Evolutionary conservation across 2,888 invertebrate species (phyloP), one percentile per base, ranked within the genome.

Genomic region (Latheticus oryzae): DNA sequence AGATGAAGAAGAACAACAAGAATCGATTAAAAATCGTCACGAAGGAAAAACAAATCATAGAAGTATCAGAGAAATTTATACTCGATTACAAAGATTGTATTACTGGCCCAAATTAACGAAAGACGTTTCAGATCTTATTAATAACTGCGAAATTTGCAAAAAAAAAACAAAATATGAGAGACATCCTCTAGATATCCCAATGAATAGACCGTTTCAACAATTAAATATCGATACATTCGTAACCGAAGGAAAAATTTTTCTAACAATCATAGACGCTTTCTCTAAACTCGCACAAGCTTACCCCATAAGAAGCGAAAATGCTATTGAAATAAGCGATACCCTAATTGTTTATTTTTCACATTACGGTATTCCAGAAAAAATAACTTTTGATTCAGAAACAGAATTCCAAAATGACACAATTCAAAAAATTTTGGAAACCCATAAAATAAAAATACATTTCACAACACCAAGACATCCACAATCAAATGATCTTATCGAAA

Each of bases 81-180:
- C 12, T 15, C 2, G 9, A 2, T 15, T 35, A 15, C 12, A 35
- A 35, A 35, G 13, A 17, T 15, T 15, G 2, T 35, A 35, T 35
- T 35, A 35, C 16, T 35, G 37, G 37, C 12, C 5, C 2, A 17
- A 35, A 7, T 3, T 43, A 7, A 43, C 9, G 16, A 28, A 26
- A 1, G n/a, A 5, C 3, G 9, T 26, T 3, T 8, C 26, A 26
- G 11, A 12, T 9, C 28, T 12, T 8, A 43, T 43, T 3, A 26
- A 43, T 13, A 4, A 0, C 4, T 1, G 43, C 15, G 43, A 42
- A 26, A 26, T 26, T 13, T 42, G 43, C 15, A 57, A 58, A 45
- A 9, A 28, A 24, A 11, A 16, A 15, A 13, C 15, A 5, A 43
- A 43, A 26, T 65, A 64, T 28, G n/a, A 7, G 2, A 30, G 30